Conservation (phyloP, 2,797 vertebrate genomes). For the Potorous gilbertii region DNA sequence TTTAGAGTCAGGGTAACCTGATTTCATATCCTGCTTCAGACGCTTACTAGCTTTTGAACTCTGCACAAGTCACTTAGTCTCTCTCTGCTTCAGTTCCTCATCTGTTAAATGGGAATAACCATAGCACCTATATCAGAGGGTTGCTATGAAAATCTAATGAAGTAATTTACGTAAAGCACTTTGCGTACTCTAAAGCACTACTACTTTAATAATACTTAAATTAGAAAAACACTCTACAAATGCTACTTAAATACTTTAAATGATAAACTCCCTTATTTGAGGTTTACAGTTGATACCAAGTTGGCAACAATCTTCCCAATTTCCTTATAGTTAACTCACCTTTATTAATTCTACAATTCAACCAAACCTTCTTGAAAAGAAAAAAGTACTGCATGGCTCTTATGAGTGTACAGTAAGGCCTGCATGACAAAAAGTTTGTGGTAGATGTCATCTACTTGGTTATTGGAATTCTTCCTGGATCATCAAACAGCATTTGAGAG, state of each 20-base stretch:
- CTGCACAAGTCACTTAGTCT: background rate
- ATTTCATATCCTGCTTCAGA: background rate
- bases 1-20: background rate
- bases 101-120: background rate
- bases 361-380: background rate
- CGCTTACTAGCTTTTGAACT: background rate
- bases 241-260: background rate
- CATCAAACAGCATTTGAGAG: background rate
- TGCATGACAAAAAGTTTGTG: background rate
- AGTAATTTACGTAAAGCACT: background rate
- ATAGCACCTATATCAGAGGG: background rate
- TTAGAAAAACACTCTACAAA: background rate
- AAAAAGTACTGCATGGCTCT: too few relatives aligned
- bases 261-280: background rate
- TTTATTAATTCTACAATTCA: background rate
- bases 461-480: background rate
- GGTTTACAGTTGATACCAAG: background rate
- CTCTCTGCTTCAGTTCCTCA: background rate
- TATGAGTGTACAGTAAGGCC: background rate
- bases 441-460: background rate
- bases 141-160: background rate
- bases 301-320: background rate
- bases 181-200: background rate
- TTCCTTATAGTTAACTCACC: background rate
- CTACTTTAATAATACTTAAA: background rate